Evolutionary conservation across 1,140 invertebrate genomes (phyloP), one percentile per base, ranked within the genome.

Genomic region (Bombus impatiens): DNA sequence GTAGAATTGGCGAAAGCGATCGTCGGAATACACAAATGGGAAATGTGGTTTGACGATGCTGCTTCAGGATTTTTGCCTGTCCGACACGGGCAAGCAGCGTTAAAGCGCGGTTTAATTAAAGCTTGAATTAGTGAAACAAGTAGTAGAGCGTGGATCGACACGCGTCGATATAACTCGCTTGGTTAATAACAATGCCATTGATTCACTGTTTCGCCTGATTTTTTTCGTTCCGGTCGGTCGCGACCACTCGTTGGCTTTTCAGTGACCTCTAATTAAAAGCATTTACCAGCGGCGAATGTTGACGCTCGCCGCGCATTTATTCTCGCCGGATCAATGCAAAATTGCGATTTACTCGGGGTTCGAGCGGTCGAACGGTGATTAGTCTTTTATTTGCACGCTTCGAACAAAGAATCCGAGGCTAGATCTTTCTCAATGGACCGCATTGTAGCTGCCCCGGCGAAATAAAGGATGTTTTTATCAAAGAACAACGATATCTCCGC

Each of bases 221-320:
- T 57, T 81, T 42, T 53, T 53, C 28, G 47, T n/a, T 53, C 53
- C n/a, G 2, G 53, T 37, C 37, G 37, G 37, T n/a, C 25, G 70
- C 37, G 25, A 37, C 15, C 22, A 3, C 10, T 37, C 9, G 47
- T 71, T 32, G 13, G 40, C 68, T 57, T 35, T 28, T 32, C 22
- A 28, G 25, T 35, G 44, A 57, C 67, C 40, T 71, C 44, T 81
- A 81, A 71, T 70, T 81, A 71, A 70, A 81, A 81, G n/a, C 44
- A 32, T 81, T 53, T 71, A 37, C 44, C 44, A 35, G 37, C 28
- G 37, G 12, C 37, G 40, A 67, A 12, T 44, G 57, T 78, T 65
- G n/a, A 78, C 59, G 59, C 40, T 78, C 59, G 40, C 37, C 53
- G 25, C 5, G 28, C n/a, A 62, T 65, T 65, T 78, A 78, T 62